These are phyloP conservation scores for Clostera curtula DNA, from an alignment of 2,888 invertebrate genomes.

Conservation along the genomic window DNA sequence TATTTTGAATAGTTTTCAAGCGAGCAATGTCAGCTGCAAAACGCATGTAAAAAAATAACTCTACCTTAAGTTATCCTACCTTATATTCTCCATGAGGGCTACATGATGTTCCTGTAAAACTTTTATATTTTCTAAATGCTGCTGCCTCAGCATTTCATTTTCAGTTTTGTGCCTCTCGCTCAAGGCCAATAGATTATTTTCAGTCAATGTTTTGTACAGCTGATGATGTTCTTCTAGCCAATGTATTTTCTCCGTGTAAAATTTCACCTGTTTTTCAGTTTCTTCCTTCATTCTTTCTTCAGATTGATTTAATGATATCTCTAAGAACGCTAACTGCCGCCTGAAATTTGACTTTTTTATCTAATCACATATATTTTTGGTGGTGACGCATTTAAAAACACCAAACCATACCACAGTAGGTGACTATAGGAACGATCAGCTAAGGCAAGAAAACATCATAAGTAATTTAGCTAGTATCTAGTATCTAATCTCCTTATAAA, in stretches of 20 bases:
- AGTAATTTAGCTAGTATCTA: no score
- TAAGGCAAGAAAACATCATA: no score
- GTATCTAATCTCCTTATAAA: no score
- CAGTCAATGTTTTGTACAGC: slow-evolving; percentile 63
- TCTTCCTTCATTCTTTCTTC: slow-evolving; percentile 77
- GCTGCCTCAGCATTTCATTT: slow-evolving; percentile 53
- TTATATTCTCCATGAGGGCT: slow-evolving; percentile 74
- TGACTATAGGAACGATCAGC: no score
- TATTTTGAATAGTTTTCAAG: no score
- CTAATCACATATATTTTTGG: no score
- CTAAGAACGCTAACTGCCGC: slow-evolving; percentile 74
- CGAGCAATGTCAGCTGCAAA: no score
- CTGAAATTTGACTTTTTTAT: slow-evolving; percentile 37
- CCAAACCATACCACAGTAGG: no score
- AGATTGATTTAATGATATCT: slow-evolving; percentile 69
- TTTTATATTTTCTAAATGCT: slow-evolving; percentile 62
- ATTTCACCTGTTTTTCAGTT: slow-evolving; percentile 63
- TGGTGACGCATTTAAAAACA: no score
- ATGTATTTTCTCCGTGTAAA: slow-evolving; percentile 66
- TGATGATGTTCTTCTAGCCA: slow-evolving; percentile 71
- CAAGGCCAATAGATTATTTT: slow-evolving; percentile 62
- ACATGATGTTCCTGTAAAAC: slow-evolving; percentile 67
- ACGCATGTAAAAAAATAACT: not conserved
- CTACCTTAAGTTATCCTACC: slow-evolving; percentile 36
- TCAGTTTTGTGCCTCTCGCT: slow-evolving; percentile 62